phyloP scores from a whole-genome alignment of 2,797 vertebrate species.

The Corythornis leucogaster region DNA sequence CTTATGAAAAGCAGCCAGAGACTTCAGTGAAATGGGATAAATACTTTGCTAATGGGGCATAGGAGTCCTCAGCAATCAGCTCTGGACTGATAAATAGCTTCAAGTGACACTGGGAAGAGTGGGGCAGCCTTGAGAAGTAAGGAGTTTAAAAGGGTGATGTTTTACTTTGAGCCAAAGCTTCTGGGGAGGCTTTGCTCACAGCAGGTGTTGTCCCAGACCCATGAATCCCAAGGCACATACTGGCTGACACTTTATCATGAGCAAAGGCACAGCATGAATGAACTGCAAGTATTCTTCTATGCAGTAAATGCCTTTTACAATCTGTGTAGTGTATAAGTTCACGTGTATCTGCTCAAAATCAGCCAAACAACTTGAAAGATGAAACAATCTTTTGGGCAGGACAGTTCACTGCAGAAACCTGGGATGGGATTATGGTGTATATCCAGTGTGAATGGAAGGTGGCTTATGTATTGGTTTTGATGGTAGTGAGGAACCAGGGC shows the following conservation, averaged over 20 bases:
- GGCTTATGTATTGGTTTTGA: neutral
- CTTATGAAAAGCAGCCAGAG: neutral
- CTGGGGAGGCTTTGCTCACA: neutral
- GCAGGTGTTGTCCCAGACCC: neutral
- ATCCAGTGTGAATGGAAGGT: neutral
- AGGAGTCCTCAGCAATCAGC: neutral
- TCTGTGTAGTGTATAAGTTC: neutral
- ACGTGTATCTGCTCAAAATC: neutral
- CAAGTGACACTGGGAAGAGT: neutral
- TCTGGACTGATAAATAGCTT: neutral
- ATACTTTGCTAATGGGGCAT: neutral
- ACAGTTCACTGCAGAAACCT: neutral
- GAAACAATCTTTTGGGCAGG: neutral
- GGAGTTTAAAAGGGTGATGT: neutral
- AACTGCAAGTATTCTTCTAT: neutral
- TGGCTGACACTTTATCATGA: neutral
- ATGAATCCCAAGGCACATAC: neutral
- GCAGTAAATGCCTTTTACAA: neutral
- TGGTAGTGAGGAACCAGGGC: neutral
- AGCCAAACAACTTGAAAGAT: neutral
- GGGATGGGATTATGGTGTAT: neutral
- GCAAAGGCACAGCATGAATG: neutral
- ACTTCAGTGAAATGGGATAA: neutral
- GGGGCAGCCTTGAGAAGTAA: neutral
- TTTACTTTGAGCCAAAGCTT: neutral